Conservation (phyloP, 2,888 invertebrate species). For the Lasioglossum lativentre region DNA sequence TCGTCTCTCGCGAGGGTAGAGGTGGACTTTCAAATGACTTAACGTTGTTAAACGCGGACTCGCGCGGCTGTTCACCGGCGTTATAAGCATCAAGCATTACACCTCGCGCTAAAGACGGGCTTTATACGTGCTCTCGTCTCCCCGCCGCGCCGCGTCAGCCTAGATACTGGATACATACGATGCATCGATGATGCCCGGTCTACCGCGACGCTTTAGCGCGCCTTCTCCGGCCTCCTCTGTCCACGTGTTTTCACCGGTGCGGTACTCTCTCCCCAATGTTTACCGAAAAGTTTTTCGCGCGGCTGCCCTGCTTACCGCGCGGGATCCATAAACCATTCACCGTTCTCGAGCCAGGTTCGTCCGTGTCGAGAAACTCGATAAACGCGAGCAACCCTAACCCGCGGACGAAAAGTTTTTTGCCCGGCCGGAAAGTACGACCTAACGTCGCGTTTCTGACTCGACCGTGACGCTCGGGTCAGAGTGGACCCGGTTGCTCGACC, state of each 20-base stretch:
- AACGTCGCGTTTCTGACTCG: neutral
- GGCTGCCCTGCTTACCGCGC: neutral
- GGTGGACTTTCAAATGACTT: slow-evolving; percentile 7
- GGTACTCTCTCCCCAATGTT: no score
- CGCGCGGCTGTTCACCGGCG: slow-evolving; percentile 18
- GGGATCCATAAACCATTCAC: neutral
- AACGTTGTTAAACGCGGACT: slow-evolving; percentile 42
- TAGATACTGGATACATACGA: neutral
- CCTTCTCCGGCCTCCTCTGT: neutral
- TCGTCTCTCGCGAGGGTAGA: neutral
- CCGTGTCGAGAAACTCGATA: neutral
- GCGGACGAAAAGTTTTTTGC: neutral
- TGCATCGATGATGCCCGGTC: neutral
- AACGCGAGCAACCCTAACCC: neutral
- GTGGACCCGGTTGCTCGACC: neutral
- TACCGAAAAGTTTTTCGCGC: neutral
- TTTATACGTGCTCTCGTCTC: neutral
- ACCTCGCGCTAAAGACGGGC: neutral
- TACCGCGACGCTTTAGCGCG: neutral
- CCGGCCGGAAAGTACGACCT: no score
- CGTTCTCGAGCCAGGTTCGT: no score
- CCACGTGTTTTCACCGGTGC: neutral
- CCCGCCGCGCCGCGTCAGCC: neutral
- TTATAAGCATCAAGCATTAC: slow-evolving; percentile 1
- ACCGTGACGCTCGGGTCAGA: neutral